Evolutionary conservation across 2,797 vertebrate species (phyloP), one percentile per base, ranked within the genome.

Genomic region (Silurus lanzhouensis): DNA sequence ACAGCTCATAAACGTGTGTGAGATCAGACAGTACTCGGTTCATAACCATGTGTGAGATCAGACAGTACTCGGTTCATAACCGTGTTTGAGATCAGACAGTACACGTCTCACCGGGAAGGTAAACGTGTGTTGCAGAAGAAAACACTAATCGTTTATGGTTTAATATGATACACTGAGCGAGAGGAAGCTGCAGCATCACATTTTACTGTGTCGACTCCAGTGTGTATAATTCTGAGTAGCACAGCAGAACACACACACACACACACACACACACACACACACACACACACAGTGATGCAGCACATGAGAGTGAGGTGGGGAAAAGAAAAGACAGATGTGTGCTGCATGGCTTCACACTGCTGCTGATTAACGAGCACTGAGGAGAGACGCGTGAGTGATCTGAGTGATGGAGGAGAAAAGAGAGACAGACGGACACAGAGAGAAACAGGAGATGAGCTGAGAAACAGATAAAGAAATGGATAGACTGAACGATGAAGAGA

Each of bases 361-460:
- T 44, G 60, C 58, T 63, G 27, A 46, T 81, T 81, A 81, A 66
- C 38, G 78, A 66, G 6, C 20, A 3, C 25, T 61, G 76, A 78
- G 19, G 66, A 58, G 3, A 8, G 58, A 31, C 13, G 6, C 46
- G 52, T 52, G 71, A 52, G 12, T 14, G 12, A 52, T 9, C 17
- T 70, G 68, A 71, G 71, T 15, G 48, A 74, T 1, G 5, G 72
- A 75, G 48, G 14, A 5, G 13, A 12, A 38, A 2, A 38, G 64
- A 67, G 4, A 66, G n/a, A 63, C 6, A 63, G 61, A n/a, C 55
- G 15, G 55, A 58, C 13, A 19, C 6, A 64, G 61, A 64, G 22
- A 38, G 6, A 15, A 17, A 8, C 2, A 19, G 31, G 31, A 38
- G 31, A 38, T 38, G 31, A 38, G 31, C 31, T 38, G 2, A 38